Base-by-base conservation (phyloP, 2,888 invertebrate genomes). In the Aphrophora alni region DNA sequence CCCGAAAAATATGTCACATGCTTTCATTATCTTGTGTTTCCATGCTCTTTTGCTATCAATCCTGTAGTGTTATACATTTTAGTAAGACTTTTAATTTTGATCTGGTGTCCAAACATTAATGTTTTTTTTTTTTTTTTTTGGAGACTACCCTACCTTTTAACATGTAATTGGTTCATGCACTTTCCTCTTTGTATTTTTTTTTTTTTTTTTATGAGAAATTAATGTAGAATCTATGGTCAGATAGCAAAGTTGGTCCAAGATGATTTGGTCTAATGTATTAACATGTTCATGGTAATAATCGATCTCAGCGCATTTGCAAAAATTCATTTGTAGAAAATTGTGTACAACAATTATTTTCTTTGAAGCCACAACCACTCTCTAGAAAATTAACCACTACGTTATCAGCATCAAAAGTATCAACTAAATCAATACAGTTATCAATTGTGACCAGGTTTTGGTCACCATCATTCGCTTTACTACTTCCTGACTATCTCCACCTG, bases 171-270 rank as follows among this genome's bases (percentile, higher is more conserved):
- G 27, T 21, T 74, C 38, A 25, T 28, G 59, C n/a, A 14, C 12
- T 8, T 75, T 25, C 21, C 75, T 51, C 28, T 51, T 25, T 12
- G 24, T 28, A 14, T 51, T 25, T 51, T 21, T 14, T 68, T 76
- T 68, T 8, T 59, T 14, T 25, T 14, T 7, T 2, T 27, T 0
- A 25, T 1, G 14, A 4, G 76, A 59, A 1, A 21, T 68, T n/a
- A 26, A 24, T 10, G 76, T 76, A 27, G n/a, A n/a, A n/a, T n/a
- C n/a, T n/a, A n/a, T n/a, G 0, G 75, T 80, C 0, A 75, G 33
- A 33, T 75, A 80, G 8, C 21, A 21, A 17, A 80, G 38, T 26
- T 80, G 80, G 2, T n/a, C 75, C 25, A 80, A 80, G n/a, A 75
- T 80, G 2, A 80, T 69, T 21, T 80, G 75, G 33, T 80, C 75